Evolutionary conservation across 2,113 vertebrate genomes (phyloP).

Genomic region (Megaceryle maxima): DNA sequence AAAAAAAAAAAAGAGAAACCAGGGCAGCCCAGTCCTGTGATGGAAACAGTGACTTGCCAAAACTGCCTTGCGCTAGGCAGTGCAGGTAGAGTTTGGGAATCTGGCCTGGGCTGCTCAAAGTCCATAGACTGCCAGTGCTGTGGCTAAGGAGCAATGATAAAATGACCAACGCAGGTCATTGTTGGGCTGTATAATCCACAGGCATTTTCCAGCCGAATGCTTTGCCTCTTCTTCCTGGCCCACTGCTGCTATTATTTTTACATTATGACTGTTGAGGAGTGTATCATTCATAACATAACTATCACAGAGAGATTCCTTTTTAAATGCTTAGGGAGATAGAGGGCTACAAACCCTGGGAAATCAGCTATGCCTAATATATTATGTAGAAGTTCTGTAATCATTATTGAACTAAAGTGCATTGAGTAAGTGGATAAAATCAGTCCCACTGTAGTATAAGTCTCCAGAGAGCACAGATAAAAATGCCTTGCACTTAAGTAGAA

Average conservation of each 20-base stretch:
- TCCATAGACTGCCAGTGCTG: rapidly evolving
- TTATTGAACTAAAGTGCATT: conserved; percentile 71
- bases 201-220: not conserved
- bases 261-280: conserved; percentile 9
- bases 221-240: not conserved
- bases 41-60: not conserved
- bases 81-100: not conserved
- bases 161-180: not conserved
- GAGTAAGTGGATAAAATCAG: conserved; percentile 78
- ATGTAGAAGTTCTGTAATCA: conserved; percentile 74
- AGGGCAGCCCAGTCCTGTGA: not conserved
- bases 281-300: conserved; percentile 53
- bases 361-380: conserved; percentile 74
- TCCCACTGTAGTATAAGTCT: conserved; percentile 71
- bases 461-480: conserved; percentile 76
- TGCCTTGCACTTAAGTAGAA: conserved; percentile 65
- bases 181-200: not conserved
- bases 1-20: not conserved
- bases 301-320: conserved; percentile 4
- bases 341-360: conserved; percentile 64
- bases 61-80: not conserved
- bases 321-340: conserved; percentile 51
- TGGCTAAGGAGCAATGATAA: not conserved
- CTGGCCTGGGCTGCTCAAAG: not conserved
- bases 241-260: conserved; percentile 24